Evolutionary conservation across 2,888 invertebrate species (phyloP).

Genomic region (Conistra vaccinii): DNA sequence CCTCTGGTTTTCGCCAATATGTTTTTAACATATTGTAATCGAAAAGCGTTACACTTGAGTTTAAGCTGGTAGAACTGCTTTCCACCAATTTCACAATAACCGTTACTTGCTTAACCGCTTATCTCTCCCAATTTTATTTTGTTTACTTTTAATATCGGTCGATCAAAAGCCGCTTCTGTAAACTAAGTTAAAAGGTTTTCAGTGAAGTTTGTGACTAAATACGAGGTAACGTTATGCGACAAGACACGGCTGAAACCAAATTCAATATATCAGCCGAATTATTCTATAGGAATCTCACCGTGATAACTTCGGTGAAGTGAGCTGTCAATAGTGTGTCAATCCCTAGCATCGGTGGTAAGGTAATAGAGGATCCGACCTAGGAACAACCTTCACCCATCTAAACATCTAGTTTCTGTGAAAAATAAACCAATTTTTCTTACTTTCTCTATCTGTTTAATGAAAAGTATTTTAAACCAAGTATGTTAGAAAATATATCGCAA

Average conservation of each 20-base stretch:
- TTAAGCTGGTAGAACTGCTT: background rate
- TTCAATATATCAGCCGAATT: constrained; percentile 34
- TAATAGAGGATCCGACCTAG: too few relatives aligned
- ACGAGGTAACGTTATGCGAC: constrained; percentile 16
- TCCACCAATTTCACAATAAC: background rate
- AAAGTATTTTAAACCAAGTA: too few relatives aligned
- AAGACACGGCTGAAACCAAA: constrained; percentile 20
- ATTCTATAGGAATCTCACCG: too few relatives aligned
- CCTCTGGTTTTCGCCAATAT: background rate
- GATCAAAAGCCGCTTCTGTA: constrained; percentile 22
- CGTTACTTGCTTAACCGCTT: background rate
- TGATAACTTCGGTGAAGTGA: too few relatives aligned
- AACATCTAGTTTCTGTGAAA: too few relatives aligned
- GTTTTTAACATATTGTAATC: background rate
- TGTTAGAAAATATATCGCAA: too few relatives aligned
- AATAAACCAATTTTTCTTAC: too few relatives aligned
- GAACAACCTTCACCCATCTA: too few relatives aligned
- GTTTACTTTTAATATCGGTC: constrained; percentile 30
- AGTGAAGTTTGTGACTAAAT: constrained; percentile 15
- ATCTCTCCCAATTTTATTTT: constrained; percentile 1
- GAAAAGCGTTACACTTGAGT: background rate
- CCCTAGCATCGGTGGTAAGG: too few relatives aligned
- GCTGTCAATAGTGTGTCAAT: too few relatives aligned
- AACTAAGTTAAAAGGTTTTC: constrained; percentile 32
- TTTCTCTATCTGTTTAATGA: too few relatives aligned